A percentile compares a stretch with the other conserved stretches of the same genome.
Evolutionary conservation across 2,797 vertebrate species (phyloP).

Genomic region (Taenioides sp.): DNA sequence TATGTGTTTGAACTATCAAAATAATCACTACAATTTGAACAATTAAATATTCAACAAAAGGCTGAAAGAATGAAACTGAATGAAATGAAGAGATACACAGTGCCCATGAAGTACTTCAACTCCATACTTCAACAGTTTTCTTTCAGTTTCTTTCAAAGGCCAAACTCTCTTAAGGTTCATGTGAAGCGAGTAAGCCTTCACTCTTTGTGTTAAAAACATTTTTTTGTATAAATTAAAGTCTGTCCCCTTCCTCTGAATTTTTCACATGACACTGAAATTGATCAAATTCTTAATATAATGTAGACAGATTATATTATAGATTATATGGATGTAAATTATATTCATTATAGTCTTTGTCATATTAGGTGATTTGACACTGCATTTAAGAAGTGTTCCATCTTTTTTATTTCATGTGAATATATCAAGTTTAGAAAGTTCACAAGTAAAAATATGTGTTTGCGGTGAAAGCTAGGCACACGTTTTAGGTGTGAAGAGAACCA

Average conservation of each 20-base stretch:
- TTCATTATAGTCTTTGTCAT: not conserved
- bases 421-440: conserved; percentile 7
- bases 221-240: conserved; percentile 13
- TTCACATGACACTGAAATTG: not conserved
- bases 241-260: conserved; percentile 3
- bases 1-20: not conserved
- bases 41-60: conserved; percentile 15
- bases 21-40: conserved; percentile 13
- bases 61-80: conserved; percentile 28
- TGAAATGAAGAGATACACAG: conserved; percentile 23
- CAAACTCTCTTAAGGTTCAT: conserved; percentile 25
- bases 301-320: too few species aligned
- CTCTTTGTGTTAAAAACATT: conserved; percentile 10
- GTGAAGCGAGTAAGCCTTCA: conserved; percentile 14
- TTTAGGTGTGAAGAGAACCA: not conserved
- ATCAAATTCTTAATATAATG: not conserved
- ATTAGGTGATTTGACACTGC: not conserved
- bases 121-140: too few species aligned
- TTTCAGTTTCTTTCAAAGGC: conserved; percentile 16
- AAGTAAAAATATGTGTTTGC: conserved; percentile 6
- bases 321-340: not conserved
- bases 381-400: not conserved
- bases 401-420: conserved; percentile 2
- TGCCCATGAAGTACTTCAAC: conserved; percentile 14
- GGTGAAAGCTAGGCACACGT: conserved; percentile 11